Evolutionary conservation across 2,888 invertebrate species (phyloP).

Genomic region (Nesidiocoris tenuis): DNA sequence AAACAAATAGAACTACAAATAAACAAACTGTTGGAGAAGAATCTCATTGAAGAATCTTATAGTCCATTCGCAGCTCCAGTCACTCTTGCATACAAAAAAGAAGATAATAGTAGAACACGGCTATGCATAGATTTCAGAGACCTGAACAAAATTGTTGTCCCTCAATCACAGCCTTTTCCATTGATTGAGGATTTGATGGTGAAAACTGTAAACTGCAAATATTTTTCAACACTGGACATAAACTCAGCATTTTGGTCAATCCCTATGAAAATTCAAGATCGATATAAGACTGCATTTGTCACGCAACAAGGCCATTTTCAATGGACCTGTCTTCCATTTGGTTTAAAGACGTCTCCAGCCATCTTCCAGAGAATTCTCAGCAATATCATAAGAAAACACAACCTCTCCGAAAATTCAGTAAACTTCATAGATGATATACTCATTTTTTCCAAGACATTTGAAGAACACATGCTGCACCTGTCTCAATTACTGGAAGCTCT

Average conservation of each 20-base stretch:
- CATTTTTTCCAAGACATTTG: constrained; percentile 40
- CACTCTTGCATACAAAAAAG: constrained; percentile 44
- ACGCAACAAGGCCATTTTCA: constrained; percentile 11
- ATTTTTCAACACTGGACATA: constrained; percentile 35
- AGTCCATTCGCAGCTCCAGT: constrained; percentile 39
- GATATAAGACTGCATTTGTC: constrained; percentile 16
- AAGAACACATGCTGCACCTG: constrained; percentile 37
- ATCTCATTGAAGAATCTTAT: constrained; percentile 41
- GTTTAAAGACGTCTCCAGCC: constrained; percentile 24
- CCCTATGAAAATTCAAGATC: background rate
- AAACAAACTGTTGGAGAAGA: too few species aligned
- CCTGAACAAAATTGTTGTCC: constrained; percentile 36
- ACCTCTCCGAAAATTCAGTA: constrained; percentile 19
- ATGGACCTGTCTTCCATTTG: constrained; percentile 31
- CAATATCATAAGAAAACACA: constrained; percentile 28
- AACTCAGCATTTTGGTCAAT: constrained; percentile 18
- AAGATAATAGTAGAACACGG: constrained; percentile 4
- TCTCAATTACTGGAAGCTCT: constrained; percentile 27
- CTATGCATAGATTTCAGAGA: constrained; percentile 40
- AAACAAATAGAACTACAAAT: too few species aligned
- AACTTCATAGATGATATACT: constrained; percentile 42
- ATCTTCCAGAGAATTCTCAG: constrained; percentile 31
- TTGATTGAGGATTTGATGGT: constrained; percentile 27
- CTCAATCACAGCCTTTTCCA: constrained; percentile 24
- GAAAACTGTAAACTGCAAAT: constrained; percentile 29